Evolutionary conservation across 2,113 vertebrate genomes (phyloP).

Genomic region (Gasterosteus aculeatus): DNA sequence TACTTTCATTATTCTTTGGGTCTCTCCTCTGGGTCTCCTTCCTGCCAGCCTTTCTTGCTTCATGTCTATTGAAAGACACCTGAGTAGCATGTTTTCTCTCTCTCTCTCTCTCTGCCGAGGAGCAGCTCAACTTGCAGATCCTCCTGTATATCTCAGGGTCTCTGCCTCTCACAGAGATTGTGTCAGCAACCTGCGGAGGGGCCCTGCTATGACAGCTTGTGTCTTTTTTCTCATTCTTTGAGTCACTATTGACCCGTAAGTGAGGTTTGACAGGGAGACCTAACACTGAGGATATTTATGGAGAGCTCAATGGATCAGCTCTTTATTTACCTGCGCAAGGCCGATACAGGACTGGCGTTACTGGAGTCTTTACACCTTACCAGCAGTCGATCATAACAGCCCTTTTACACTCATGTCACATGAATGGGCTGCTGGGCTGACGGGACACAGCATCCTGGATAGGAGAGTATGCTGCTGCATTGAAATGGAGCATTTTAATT

Average conservation of each 20-base stretch:
- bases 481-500: background rate
- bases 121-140: slow-evolving; percentile 47
- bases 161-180: slow-evolving; percentile 36
- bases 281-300: slow-evolving; percentile 23
- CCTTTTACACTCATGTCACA: slow-evolving; percentile 8
- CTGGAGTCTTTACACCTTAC: slow-evolving; percentile 23
- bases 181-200: slow-evolving; percentile 41
- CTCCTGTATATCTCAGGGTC: slow-evolving; percentile 48
- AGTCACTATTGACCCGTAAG: slow-evolving; percentile 13
- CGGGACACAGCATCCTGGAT: background rate
- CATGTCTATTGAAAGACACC: slow-evolving; percentile 36
- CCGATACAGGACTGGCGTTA: slow-evolving; percentile 24
- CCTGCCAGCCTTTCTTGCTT: slow-evolving; percentile 36
- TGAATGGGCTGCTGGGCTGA: slow-evolving; percentile 8
- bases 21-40: slow-evolving; percentile 32
- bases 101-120: slow-evolving; percentile 5
- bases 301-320: slow-evolving; percentile 31
- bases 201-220: slow-evolving; percentile 24
- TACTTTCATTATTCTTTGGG: slow-evolving; percentile 33
- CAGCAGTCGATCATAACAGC: slow-evolving; percentile 14
- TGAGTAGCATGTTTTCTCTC: slow-evolving; percentile 23
- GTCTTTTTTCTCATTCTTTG: slow-evolving; percentile 42
- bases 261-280: slow-evolving; percentile 46
- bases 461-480: background rate
- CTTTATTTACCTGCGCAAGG: slow-evolving; percentile 43